Evolutionary conservation across 2,888 invertebrate species (phyloP).

Genomic region (Brassicogethes aeneus): DNA sequence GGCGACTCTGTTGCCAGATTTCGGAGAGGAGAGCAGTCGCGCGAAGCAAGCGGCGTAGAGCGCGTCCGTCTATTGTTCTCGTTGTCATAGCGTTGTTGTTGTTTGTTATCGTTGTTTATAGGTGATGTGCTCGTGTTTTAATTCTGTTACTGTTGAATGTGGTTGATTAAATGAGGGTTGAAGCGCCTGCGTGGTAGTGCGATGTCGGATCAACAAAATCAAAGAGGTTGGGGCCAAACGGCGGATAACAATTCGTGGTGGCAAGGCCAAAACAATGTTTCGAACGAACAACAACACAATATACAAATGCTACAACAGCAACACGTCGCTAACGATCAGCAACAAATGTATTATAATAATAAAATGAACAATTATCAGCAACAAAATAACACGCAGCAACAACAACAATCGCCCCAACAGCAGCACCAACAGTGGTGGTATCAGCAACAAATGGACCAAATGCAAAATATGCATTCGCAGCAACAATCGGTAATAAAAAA

Average conservation of each 20-base stretch:
- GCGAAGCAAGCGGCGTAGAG: constrained; percentile 13
- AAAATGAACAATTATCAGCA: too few species aligned
- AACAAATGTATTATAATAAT: neutral
- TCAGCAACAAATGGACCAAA: neutral
- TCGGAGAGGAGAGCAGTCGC: constrained; percentile 32
- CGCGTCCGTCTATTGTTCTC: neutral
- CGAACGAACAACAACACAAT: too few species aligned
- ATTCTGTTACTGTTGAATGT: too few species aligned
- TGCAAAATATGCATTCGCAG: neutral
- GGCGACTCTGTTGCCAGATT: constrained; percentile 43
- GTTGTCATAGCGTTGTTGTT: neutral
- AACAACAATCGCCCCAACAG: neutral
- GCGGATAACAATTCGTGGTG: neutral
- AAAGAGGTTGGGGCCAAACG: neutral
- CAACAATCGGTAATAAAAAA: too few species aligned
- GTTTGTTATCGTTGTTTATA: too few species aligned
- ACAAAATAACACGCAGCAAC: neutral
- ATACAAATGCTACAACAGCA: too few species aligned
- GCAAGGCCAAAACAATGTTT: too few species aligned
- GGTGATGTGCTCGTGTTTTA: constrained; percentile 13
- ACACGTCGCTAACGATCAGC: neutral
- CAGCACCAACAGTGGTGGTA: neutral
- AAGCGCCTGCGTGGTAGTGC: too few species aligned
- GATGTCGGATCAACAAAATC: neutral
- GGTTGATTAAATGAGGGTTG: too few species aligned